Evolutionary conservation across 2,113 vertebrate genomes (phyloP), one percentile per base, ranked within the genome.

Genomic region (Abramis brama): DNA sequence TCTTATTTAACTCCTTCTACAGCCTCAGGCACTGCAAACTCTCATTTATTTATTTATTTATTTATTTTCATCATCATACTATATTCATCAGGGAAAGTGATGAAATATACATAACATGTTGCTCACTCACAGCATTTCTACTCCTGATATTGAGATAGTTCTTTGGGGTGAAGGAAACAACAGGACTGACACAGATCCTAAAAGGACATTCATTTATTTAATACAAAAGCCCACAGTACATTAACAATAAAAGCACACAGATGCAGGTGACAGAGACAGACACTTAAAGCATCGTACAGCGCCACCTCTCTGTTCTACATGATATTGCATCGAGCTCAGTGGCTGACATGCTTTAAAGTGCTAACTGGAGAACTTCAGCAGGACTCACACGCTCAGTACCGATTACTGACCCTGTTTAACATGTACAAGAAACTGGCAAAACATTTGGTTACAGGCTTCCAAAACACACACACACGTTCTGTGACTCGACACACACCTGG

Each of bases 311-410:
- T 88, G 68, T 9, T 23, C 55, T 3, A 9, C 55, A 57, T 90
- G 90, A 92, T 94, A 97, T 94, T 96, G 94, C 94, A 96, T 92
- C 79, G 88, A 90, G 92, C 91, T 94, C 90, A 93, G 55, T 21
- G 55, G 55, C 55, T 21, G 85, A 93, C 94, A 92, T 90, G 92
- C 95, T 93, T 90, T 96, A 97, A 97, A 97, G 96, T 97, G 96
- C 97, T 93, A 93, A 90, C 93, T 90, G 59, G 19, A 87, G 60
- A 85, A 73, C 73, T 50, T 74, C 50, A 39, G 39, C 6, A 39
- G 39, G 39, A 39, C 6, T 39, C 39, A 0, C 0, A 43, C 6
- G 76, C 73, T 82, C 78, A 50, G 76, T 85, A 81, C 62, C 45
- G 86, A 82, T 52, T 11, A 77, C 57, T 62, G 5, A 80, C 75